Conservation (phyloP, 2,888 invertebrate genomes). For the Mylabris sibirica region DNA sequence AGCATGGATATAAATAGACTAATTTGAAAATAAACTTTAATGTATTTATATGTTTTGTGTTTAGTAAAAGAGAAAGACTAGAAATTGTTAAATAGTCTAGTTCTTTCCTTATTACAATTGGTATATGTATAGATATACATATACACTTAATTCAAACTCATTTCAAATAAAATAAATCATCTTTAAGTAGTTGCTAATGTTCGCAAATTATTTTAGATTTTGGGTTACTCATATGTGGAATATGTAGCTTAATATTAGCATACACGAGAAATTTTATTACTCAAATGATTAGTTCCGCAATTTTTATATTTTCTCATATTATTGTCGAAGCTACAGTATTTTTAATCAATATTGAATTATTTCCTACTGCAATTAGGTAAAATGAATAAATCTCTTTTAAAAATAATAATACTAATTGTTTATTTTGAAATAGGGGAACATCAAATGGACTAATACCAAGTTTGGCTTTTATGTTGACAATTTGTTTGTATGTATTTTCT, state of each 20-base stretch:
- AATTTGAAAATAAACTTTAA: constrained; percentile 23
- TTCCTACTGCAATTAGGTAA: constrained; percentile 48
- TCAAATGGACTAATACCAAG: constrained; percentile 10
- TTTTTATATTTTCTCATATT: constrained; percentile 27
- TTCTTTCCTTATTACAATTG: background rate
- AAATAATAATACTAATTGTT: constrained; percentile 3
- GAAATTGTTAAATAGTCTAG: background rate
- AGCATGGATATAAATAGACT: constrained; percentile 27
- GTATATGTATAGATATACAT: too few species aligned
- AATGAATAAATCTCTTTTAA: constrained; percentile 18
- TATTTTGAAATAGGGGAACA: constrained; percentile 19
- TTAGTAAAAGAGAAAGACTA: constrained; percentile 1
- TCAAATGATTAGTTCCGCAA: constrained; percentile 13
- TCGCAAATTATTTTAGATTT: constrained; percentile 29
- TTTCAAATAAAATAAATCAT: background rate
- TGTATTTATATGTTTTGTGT: constrained; percentile 12
- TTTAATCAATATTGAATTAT: constrained; percentile 45
- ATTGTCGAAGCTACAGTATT: constrained; percentile 34
- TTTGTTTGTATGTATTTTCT: constrained; percentile 16
- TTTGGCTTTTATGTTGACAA: constrained; percentile 1
- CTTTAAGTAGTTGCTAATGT: background rate
- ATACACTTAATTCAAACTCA: background rate
- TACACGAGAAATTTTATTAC: constrained; percentile 17
- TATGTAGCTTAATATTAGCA: constrained; percentile 28
- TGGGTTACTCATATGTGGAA: constrained; percentile 27